A percentile compares a stretch with the other conserved stretches of the same genome.
Conservation (phyloP, 1,140 invertebrate genomes). For the Chironomus tepperi region DNA sequence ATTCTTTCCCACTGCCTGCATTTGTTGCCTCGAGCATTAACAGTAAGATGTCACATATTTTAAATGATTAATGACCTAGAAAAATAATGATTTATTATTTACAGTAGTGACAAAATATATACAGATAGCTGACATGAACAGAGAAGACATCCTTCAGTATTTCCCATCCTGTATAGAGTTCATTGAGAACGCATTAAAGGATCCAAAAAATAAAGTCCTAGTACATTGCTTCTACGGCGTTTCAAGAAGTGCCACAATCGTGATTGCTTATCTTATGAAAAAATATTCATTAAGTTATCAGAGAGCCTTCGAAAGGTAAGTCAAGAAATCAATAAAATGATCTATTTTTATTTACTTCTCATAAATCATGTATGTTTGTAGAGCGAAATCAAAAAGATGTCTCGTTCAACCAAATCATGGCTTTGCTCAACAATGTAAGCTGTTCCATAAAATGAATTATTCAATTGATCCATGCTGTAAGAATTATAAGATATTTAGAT, state of each 20-base stretch:
- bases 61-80: constrained; percentile 20
- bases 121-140: constrained; percentile 61
- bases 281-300: constrained; percentile 61
- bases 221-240: constrained; percentile 82
- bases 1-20: constrained; percentile 69
- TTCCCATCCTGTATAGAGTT: constrained; percentile 66
- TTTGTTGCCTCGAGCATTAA: constrained; percentile 46
- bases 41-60: constrained; percentile 17
- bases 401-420: constrained; percentile 63
- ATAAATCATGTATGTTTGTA: constrained; percentile 29
- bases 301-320: constrained; percentile 54
- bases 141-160: constrained; percentile 70
- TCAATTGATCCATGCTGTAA: constrained; percentile 57
- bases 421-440: constrained; percentile 63
- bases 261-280: constrained; percentile 79
- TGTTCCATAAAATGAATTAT: constrained; percentile 69
- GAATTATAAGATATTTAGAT: constrained; percentile 65
- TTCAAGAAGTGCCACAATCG: constrained; percentile 72
- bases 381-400: constrained; percentile 53
- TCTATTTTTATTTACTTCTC: not conserved
- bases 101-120: not conserved
- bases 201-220: constrained; percentile 50
- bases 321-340: constrained; percentile 10
- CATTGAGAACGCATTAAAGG: constrained; percentile 50
- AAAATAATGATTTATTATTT: constrained; percentile 5